phyloP scores from a whole-genome alignment of 64 coral and sea anemone species.

The Actinia equina region DNA sequence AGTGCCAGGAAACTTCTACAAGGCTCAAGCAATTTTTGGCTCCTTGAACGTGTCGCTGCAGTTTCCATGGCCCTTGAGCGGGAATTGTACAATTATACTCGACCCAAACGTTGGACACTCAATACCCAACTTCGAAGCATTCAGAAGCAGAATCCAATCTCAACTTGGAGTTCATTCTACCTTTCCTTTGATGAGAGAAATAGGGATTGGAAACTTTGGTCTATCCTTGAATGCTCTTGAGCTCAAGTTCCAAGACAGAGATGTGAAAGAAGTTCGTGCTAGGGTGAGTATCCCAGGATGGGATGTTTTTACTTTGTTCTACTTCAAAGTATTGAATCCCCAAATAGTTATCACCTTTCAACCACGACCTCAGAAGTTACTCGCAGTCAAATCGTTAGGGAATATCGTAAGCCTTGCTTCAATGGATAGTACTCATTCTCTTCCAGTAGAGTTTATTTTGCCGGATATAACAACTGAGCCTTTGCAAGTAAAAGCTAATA shows the following conservation, averaged over 20 bases:
- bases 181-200: constrained; percentile 25
- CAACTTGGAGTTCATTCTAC: constrained; percentile 51
- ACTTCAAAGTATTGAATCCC: constrained; percentile 58
- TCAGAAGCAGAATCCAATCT: constrained; percentile 24
- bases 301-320: constrained; percentile 56
- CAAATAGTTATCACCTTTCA: constrained; percentile 19
- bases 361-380: background rate
- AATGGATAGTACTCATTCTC: background rate
- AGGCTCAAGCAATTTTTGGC: constrained; percentile 47
- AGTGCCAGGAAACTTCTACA: background rate
- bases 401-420: background rate
- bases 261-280: no score
- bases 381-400: constrained; percentile 29
- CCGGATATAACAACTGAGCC: background rate
- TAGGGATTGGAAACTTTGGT: constrained; percentile 69
- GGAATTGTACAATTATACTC: constrained; percentile 38
- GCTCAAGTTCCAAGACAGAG: constrained; percentile 32
- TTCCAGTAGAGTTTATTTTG: constrained; percentile 41
- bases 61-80: constrained; percentile 57
- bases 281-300: constrained; percentile 34
- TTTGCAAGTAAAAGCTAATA: background rate
- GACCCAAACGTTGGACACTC: constrained; percentile 15
- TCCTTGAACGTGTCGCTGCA: constrained; percentile 38
- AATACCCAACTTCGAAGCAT: constrained; percentile 44
- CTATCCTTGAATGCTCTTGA: constrained; percentile 32